These are phyloP conservation scores for Tenualosa thibaudeaui DNA, from an alignment of 2,797 vertebrate species.

Conservation along the genomic window DNA sequence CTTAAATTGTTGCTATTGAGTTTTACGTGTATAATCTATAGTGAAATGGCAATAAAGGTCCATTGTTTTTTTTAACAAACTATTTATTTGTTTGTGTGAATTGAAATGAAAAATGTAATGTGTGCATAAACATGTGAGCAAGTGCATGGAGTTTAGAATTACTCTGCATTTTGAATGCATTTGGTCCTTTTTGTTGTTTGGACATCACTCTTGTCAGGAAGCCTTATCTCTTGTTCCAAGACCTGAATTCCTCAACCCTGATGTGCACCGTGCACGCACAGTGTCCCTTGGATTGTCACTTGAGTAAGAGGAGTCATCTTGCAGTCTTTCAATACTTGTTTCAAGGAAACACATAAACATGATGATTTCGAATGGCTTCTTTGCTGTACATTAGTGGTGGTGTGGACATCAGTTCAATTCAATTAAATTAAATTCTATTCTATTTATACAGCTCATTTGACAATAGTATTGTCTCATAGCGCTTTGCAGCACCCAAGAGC, in stretches of 20 bases:
- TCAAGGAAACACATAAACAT: too few relatives aligned
- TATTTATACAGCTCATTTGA: too few relatives aligned
- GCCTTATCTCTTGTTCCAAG: too few relatives aligned
- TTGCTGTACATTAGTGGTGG: background rate
- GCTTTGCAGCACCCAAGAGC: too few relatives aligned
- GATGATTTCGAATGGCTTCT: too few relatives aligned
- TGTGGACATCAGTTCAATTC: too few relatives aligned
- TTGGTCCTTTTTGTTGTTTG: background rate
- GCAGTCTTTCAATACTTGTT: background rate
- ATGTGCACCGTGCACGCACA: too few relatives aligned
- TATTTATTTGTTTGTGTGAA: slow-evolving; percentile 25
- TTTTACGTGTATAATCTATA: slow-evolving; percentile 71
- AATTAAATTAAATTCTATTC: too few relatives aligned
- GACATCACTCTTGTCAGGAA: background rate
- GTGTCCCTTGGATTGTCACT: background rate
- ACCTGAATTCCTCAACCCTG: too few relatives aligned
- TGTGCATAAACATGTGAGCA: background rate
- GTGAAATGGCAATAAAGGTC: slow-evolving; percentile 72
- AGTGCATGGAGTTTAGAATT: background rate
- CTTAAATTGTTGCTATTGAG: slow-evolving; percentile 61
- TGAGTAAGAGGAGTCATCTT: background rate
- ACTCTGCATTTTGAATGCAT: background rate
- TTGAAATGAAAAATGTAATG: background rate
- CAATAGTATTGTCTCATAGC: too few relatives aligned
- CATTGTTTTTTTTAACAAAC: slow-evolving; percentile 60